phyloP scores from a whole-genome alignment of 2,888 invertebrate species.

The Hofmannophila pseudospretella region DNA sequence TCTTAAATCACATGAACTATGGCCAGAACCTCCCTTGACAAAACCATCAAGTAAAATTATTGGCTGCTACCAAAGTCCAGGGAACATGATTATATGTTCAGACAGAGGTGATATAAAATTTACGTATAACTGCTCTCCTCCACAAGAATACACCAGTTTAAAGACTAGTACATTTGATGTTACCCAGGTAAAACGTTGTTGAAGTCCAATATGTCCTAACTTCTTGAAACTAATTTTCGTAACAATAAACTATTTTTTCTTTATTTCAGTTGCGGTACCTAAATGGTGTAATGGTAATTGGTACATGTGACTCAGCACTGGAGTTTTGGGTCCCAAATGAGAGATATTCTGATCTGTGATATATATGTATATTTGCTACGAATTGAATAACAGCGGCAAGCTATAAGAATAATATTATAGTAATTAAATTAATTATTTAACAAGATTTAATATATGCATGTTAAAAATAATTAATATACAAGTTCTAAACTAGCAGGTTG shows the following conservation, averaged over 20 bases:
- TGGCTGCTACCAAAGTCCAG: constrained; percentile 56
- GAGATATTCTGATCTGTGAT: constrained; percentile 24
- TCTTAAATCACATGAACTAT: constrained; percentile 49
- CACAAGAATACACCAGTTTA: constrained; percentile 50
- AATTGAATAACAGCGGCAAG: background rate
- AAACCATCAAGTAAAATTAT: constrained; percentile 60
- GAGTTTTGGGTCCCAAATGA: constrained; percentile 70
- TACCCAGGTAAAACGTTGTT: constrained; percentile 66
- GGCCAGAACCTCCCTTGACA: constrained; percentile 51
- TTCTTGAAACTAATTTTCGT: no score
- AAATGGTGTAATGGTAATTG: constrained; percentile 63
- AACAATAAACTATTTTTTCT: no score
- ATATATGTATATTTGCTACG: background rate
- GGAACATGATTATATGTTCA: constrained; percentile 61
- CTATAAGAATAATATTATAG: background rate
- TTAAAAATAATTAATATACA: no score
- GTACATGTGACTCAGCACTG: constrained; percentile 69
- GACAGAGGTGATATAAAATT: constrained; percentile 68
- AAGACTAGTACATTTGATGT: constrained; percentile 57
- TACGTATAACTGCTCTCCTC: constrained; percentile 63
- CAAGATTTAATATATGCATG: no score
- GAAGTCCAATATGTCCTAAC: background rate
- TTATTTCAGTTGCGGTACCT: constrained; percentile 65
- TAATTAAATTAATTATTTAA: no score
- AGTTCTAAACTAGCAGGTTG: no score